Evolutionary conservation across 1,140 invertebrate genomes (phyloP).

Genomic region (Glossosoma conforme): DNA sequence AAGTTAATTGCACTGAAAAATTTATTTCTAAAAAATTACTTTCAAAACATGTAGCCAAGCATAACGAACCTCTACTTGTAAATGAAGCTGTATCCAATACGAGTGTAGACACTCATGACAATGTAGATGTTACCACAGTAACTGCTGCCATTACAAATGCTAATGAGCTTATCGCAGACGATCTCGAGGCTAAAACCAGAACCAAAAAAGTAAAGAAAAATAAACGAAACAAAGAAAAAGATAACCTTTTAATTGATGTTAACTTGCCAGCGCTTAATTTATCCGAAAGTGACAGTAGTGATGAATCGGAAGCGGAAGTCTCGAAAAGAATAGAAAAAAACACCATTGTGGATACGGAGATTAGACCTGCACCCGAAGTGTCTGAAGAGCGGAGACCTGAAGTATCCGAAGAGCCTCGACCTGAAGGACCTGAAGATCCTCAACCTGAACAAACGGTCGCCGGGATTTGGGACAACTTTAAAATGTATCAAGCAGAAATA

Average conservation of each 20-base stretch:
- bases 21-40: conserved; percentile 79
- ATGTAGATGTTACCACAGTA: conserved; percentile 36
- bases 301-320: conserved; percentile 64
- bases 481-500: conserved; percentile 58
- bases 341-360: conserved; percentile 12
- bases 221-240: conserved; percentile 57
- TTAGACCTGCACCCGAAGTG: conserved; percentile 32
- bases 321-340: conserved; percentile 22
- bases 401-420: not conserved
- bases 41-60: conserved; percentile 58
- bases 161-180: too few species aligned
- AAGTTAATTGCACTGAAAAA: conserved; percentile 62
- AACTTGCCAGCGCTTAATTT: conserved; percentile 71
- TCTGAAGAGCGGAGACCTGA: not conserved
- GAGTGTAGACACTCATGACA: conserved; percentile 26
- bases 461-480: conserved; percentile 81
- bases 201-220: conserved; percentile 55
- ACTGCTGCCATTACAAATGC: too few species aligned
- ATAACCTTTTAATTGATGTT: conserved; percentile 57
- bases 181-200: conserved; percentile 32
- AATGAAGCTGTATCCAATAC: conserved; percentile 16
- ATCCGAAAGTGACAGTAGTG: conserved; percentile 73
- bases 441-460: conserved; percentile 45
- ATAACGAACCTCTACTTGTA: conserved; percentile 47
- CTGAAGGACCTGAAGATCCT: conserved; percentile 27